These are phyloP conservation scores for Lochmaea capreae DNA, from an alignment of 2,888 invertebrate species.

Conservation along the genomic window DNA sequence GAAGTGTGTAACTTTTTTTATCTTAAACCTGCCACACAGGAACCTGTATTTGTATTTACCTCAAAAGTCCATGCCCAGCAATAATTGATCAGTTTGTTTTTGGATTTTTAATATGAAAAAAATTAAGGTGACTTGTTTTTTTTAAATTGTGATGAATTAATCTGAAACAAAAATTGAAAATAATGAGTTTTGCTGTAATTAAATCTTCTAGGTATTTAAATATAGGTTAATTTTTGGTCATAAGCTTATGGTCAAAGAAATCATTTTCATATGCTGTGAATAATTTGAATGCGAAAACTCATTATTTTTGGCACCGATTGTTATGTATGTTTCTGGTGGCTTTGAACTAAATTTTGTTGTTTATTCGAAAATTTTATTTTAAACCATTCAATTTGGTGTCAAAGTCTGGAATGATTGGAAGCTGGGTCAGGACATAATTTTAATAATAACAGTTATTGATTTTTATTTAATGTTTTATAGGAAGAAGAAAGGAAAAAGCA, in stretches of 20 bases:
- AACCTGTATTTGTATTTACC: conserved; percentile 53
- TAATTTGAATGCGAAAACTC: conserved; percentile 6
- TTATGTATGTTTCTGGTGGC: conserved; percentile 6
- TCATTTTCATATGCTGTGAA: not conserved
- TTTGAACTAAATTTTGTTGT: conserved; percentile 24
- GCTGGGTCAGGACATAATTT: conserved; percentile 59
- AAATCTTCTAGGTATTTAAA: too few relatives aligned
- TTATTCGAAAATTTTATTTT: conserved; percentile 23
- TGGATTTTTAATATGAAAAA: not conserved
- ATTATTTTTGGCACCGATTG: conserved; percentile 17
- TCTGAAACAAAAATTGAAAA: not conserved
- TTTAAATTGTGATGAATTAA: not conserved
- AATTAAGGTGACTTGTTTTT: not conserved
- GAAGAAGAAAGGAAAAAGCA: conserved; percentile 97
- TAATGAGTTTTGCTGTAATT: not conserved
- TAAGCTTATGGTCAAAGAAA: too few relatives aligned
- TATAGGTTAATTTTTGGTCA: too few relatives aligned
- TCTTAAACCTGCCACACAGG: conserved; percentile 54
- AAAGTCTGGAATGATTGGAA: conserved; percentile 46
- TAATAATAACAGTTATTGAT: conserved; percentile 62
- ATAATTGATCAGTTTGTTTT: conserved; percentile 40
- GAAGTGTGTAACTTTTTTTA: conserved; percentile 46
- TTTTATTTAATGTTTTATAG: conserved; percentile 78
- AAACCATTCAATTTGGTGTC: conserved; percentile 30
- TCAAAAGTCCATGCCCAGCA: conserved; percentile 54